A percentile compares a stretch with the other conserved stretches of the same genome.
Evolutionary conservation across 64 coral and sea anemone genomes (phyloP).

Genomic region (Montipora capricornis): DNA sequence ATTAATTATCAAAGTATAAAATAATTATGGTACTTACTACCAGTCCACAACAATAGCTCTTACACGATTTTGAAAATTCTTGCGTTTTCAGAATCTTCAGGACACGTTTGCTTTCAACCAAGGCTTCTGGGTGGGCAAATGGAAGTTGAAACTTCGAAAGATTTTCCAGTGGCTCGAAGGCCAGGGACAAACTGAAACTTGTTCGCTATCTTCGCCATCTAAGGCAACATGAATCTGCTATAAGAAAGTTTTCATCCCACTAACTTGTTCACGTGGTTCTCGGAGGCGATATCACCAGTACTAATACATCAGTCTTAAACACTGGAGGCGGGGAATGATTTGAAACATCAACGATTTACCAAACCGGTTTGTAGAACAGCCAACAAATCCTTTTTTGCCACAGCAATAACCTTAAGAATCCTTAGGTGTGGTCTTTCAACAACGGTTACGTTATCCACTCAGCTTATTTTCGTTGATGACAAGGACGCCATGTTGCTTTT

Average conservation of each 20-base stretch:
- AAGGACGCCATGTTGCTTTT: no score
- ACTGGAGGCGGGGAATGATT: not conserved
- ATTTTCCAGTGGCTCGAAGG: constrained; percentile 1
- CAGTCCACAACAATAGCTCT: not conserved
- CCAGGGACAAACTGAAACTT: constrained; percentile 31
- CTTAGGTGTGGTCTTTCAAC: not conserved
- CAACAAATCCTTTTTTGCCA: not conserved
- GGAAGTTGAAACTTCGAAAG: not conserved
- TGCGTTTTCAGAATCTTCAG: not conserved
- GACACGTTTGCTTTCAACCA: not conserved
- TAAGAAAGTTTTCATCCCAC: not conserved
- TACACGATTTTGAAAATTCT: not conserved
- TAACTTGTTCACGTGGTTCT: not conserved
- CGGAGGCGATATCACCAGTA: not conserved
- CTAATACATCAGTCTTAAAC: not conserved
- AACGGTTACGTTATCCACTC: no score
- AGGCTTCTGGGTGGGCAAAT: not conserved
- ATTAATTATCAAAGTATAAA: no score
- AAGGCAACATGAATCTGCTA: not conserved
- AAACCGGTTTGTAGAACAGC: not conserved
- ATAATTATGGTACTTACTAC: no score
- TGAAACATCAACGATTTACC: not conserved
- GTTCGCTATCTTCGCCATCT: constrained; percentile 36
- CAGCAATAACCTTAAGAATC: not conserved
- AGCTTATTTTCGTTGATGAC: no score